Evolutionary conservation across 1,140 invertebrate species (phyloP).

Genomic region (Arion vulgaris): DNA sequence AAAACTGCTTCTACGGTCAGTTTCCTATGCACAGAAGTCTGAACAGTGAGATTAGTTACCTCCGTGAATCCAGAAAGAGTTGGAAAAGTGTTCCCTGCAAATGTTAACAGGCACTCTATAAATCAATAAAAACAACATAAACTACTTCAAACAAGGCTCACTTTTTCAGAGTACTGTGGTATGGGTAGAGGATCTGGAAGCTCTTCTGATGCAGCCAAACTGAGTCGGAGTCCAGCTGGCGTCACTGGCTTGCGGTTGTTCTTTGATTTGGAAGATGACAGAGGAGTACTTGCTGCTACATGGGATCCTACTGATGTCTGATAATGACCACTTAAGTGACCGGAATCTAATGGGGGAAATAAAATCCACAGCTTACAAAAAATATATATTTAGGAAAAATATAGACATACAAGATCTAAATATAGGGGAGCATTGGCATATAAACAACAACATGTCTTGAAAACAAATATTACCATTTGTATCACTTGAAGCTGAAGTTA

Average conservation of each 20-base stretch:
- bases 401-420: too few species aligned
- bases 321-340: constrained; percentile 10
- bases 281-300: neutral
- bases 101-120: too few species aligned
- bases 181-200: constrained; percentile 38
- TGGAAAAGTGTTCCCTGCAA: too few species aligned
- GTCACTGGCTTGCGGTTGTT: constrained; percentile 34
- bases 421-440: neutral
- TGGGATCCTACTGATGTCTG: neutral
- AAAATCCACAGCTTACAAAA: neutral
- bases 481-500: neutral
- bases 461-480: neutral
- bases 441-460: too few species aligned
- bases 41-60: too few species aligned
- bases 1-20: too few species aligned
- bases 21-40: too few species aligned
- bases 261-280: neutral
- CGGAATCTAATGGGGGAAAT: neutral
- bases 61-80: too few species aligned
- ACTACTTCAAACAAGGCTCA: neutral
- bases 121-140: too few species aligned
- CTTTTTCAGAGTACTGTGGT: constrained; percentile 40
- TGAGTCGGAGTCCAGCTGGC: constrained; percentile 26
- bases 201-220: constrained; percentile 37
- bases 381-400: too few species aligned